Base-by-base conservation (phyloP, 1,140 invertebrate species). In the Lasioglossum albipes region DNA sequence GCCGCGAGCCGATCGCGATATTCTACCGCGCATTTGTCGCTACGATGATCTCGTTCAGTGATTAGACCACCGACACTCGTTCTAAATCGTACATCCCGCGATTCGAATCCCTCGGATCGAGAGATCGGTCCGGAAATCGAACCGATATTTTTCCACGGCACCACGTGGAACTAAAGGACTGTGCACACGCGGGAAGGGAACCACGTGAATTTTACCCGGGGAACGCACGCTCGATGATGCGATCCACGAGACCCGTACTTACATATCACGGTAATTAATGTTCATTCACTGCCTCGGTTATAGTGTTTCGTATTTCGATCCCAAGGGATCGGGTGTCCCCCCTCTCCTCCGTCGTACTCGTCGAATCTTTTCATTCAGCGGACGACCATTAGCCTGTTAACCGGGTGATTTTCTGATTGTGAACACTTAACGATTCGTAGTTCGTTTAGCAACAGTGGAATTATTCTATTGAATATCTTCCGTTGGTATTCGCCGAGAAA, bases 231-330 rank as follows among this genome's bases (percentile, higher is more conserved):
- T 41, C n/a, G 52, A 0, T 41, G n/a, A 68, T 68, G 13, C 66
- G 10, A 31, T 75, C 22, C 20, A 62, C 36, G 36, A 2, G 36
- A 36, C 36, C 36, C 4, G 57, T 59, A 45, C 22, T 10, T 69
- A 42, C 59, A 31, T 68, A 75, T 41, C 52, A 20, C 45, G 61
- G 65, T 73, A 45, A 69, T 27, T 73, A 45, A 69, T 27, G 27
- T 41, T 45, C 66, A 52, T 62, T 75, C 65, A 68, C 67, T 49
- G 2, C 62, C 42, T 18, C 16, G 52, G 20, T 52, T 31, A 72
- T 54, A 65, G 16, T 31, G 68, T 59, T 72, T 72, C 31, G 68
- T 78, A 72, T 72, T 78, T 72, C 76, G 10, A 62, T 64, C 9
- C 20, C 10, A 31, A 27, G 76, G 36, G 76, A 78, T 72, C 42